A percentile compares a stretch with the other conserved stretches of the same genome.
These are phyloP conservation scores for Nemoura dubitans DNA, from an alignment of 2,888 invertebrate species.

Conservation along the genomic window DNA sequence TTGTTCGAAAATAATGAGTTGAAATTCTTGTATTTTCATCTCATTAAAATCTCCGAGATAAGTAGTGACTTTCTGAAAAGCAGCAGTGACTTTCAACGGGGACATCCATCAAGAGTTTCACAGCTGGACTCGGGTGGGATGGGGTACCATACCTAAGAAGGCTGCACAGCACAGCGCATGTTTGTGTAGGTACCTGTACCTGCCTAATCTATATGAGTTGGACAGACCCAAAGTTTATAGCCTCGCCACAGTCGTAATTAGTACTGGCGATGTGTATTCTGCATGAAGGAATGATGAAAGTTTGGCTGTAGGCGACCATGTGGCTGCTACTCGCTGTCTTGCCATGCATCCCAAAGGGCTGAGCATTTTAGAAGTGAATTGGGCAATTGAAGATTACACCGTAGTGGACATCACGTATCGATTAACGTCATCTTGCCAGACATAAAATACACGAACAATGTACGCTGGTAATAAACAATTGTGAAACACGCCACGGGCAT, in stretches of 20 bases:
- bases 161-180: neutral
- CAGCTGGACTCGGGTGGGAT: neutral
- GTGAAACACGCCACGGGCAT: neutral
- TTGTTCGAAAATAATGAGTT: conserved; percentile 15
- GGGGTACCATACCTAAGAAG: neutral
- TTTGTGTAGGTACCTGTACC: neutral
- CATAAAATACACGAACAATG: conserved; percentile 7
- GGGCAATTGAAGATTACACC: conserved; percentile 10
- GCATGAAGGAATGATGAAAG: neutral
- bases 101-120: neutral
- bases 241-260: neutral
- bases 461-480: neutral
- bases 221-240: neutral
- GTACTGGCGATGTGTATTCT: neutral
- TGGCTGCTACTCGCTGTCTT: no score
- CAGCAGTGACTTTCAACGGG: conserved; percentile 21
- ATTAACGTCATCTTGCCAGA: neutral
- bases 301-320: neutral
- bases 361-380: neutral
- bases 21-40: conserved; percentile 3
- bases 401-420: neutral
- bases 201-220: neutral
- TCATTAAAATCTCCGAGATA: conserved; percentile 14
- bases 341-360: no score
- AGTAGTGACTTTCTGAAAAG: neutral